Base-by-base conservation (phyloP, 2,888 invertebrate genomes). In the Tiliacea citrago region DNA sequence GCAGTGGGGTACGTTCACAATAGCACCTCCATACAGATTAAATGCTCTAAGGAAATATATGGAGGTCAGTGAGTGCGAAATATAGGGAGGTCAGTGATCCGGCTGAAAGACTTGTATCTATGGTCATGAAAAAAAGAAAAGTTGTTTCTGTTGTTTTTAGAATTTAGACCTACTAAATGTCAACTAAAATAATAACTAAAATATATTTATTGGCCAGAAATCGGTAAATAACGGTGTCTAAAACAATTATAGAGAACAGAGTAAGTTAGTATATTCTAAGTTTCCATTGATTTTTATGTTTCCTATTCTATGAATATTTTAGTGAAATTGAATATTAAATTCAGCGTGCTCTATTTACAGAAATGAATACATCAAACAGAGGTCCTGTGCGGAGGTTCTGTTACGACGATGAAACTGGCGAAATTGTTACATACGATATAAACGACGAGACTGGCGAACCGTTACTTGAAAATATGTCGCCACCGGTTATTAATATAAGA, bases 381-480 rank as follows among this genome's bases (percentile, higher is more conserved):
- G 79, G 88, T 60, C 83, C 85, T 53, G 72, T 90, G 29, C 88
- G 88, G 68, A 89, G 88, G 76, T 93, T 94, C 82, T 91, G 90
- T 77, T 93, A 92, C 77, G 97, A 97, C 83, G 93, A 94, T 24
- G 97, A 97, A 89, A 97, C 97, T 0, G 97, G 97, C 0, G 97
- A 97, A 92, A 91, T 94, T 3, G 89, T 95, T 6, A 92, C 93
- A 2, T 94, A 94, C 77, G 86, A 90, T 69, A 91, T 96, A 1
- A 96, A 97, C 81, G 91, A 92, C 0, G 97, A 97, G 92, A 97
- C 97, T 0, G 97, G 97, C 0, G 97, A 97, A 88, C 93, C 94
- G 0, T 65, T 81, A 39, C 69, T 86, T 45, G 84, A 84, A 58
- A 88, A 86, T 58, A 78, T 68, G 58, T 79, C 67, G 5, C 81